These are phyloP conservation scores for Perdita meconis DNA, from an alignment of 2,888 invertebrate genomes.

Conservation along the genomic window DNA sequence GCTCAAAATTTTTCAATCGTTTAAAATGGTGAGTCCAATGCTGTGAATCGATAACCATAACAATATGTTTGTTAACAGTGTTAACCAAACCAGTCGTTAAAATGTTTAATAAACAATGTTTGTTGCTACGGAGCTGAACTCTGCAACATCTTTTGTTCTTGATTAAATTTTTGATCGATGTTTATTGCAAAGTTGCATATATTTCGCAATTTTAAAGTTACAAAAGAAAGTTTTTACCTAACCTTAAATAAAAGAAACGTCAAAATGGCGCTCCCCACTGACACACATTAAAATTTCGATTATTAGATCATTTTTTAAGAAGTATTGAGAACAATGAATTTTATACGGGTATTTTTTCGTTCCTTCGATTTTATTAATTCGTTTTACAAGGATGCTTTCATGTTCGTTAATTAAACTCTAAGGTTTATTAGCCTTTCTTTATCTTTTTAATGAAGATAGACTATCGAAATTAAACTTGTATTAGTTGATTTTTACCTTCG, in stretches of 20 bases:
- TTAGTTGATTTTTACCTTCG: not conserved
- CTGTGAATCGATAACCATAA: conserved; percentile 14
- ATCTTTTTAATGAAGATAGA: not conserved
- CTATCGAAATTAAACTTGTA: conserved; percentile 7
- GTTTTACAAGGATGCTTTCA: not conserved
- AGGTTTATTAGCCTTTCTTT: not conserved
- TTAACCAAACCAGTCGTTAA: conserved; percentile 17
- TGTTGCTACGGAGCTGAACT: not conserved
- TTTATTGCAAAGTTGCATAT: not conserved
- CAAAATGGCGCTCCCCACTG: conserved; percentile 74
- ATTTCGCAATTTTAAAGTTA: not conserved
- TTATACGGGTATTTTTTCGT: not conserved
- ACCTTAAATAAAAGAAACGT: conserved; percentile 75
- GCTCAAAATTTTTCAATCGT: conserved; percentile 34
- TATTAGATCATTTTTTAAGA: conserved; percentile 16
- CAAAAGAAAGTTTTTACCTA: conserved; percentile 50
- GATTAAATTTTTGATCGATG: not conserved
- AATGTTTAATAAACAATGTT: not conserved
- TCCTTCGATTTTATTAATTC: not conserved
- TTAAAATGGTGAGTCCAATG: conserved; percentile 53
- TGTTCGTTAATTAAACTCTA: not conserved
- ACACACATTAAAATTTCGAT: conserved; percentile 34
- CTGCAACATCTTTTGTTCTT: not conserved
- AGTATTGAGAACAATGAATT: not conserved
- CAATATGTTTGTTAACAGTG: conserved; percentile 9